Base-by-base conservation (phyloP, 2,888 invertebrate species). In the Zelleria hepariella region DNA sequence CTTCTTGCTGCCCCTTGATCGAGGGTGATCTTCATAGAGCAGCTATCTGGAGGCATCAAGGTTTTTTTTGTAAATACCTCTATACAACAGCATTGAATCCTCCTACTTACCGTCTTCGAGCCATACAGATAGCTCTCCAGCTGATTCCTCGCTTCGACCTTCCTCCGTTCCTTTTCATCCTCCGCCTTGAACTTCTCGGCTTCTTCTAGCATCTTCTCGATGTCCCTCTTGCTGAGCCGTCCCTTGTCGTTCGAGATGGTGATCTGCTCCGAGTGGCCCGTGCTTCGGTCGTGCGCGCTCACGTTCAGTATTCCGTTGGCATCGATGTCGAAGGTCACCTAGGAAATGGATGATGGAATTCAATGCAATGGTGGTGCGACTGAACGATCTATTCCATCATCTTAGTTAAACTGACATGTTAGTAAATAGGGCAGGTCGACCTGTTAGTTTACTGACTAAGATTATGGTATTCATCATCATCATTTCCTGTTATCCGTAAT, bases 231-330 rank as follows among this genome's bases (percentile, higher is more conserved):
- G 61, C 93, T 94, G 8, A 96, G 88, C 4, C 96, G 91, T 0
- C 96, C 96, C 71, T 95, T 96, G 72, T 96, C 96, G 70, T 96
- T 96, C 3, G 94, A 94, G 61, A 96, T 96, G 27, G 95, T 95
- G 64, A 96, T 96, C 69, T 93, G 92, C 73, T 95, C 94, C 0
- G 92, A 92, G 61, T 92, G 93, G 0, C 96, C 96, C 0, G 95
- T 95, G 65, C 95, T 94, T 68, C 90, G 92, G 68, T 96, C 96
- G 69, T 92, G 91, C 10, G 95, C 95, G 5, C 91, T 93, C 0
- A 95, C 95, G 70, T 95, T 94, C 2, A 96, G 77, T 62, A 97
- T 97, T 62, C 97, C 96, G 73, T 97, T 96, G 18, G 96, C 96
- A 69, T 97, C 96, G 59, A 97, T 89, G 74, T 97, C 96, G 67